These are phyloP conservation scores for Sarcophilus harrisii DNA, from an alignment of 2,797 vertebrate genomes.

Conservation along the genomic window DNA sequence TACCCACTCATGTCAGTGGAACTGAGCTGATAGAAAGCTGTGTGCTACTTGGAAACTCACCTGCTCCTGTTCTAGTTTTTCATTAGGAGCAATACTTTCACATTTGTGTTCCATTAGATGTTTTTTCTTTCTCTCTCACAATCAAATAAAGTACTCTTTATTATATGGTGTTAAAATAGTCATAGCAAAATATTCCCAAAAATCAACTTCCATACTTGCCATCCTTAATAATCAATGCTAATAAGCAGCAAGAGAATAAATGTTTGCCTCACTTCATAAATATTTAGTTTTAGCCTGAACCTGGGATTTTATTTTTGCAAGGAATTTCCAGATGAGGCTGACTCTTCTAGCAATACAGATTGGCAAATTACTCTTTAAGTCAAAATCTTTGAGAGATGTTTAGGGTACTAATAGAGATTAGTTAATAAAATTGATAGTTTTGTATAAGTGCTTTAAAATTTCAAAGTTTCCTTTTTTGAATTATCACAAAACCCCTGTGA, in stretches of 20 bases:
- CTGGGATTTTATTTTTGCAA: neutral
- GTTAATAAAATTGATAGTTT: neutral
- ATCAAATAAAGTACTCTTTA: constrained; percentile 48
- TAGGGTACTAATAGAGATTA: neutral
- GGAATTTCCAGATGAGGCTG: neutral
- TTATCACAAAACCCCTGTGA: neutral
- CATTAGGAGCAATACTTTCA: constrained; percentile 52
- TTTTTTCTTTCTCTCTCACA: neutral
- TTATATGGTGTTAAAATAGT: constrained; percentile 38
- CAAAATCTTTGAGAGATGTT: neutral
- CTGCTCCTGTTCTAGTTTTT: constrained; percentile 36
- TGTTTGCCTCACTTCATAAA: constrained; percentile 23
- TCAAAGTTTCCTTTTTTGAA: neutral
- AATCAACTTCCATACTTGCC: constrained; percentile 2
- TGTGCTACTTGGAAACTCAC: constrained; percentile 37
- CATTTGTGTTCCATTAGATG: neutral
- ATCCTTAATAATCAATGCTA: neutral
- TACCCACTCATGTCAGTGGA: constrained; percentile 39
- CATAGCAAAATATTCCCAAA: constrained; percentile 5
- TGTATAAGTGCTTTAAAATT: neutral
- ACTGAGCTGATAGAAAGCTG: constrained; percentile 42
- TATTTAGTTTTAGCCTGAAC: neutral
- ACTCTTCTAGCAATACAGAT: neutral
- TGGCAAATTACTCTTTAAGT: neutral
- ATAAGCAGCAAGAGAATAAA: constrained; percentile 5